Evolutionary conservation across 2,113 vertebrate genomes (phyloP), one percentile per base, ranked within the genome.

Genomic region (Rhagologus leucostigma): DNA sequence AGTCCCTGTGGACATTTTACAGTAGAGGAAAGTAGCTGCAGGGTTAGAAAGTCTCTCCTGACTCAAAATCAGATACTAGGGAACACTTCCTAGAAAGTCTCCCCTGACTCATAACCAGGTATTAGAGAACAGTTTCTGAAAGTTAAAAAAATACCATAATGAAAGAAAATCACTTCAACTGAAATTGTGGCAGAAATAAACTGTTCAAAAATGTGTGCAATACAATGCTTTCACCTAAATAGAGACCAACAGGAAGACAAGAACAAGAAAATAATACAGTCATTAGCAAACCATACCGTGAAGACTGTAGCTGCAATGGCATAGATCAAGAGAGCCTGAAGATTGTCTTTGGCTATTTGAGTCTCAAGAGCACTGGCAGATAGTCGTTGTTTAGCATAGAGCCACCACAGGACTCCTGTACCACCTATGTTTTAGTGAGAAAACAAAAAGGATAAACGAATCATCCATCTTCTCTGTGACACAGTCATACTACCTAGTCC

Each of bases 331-430:
- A 99, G 98, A 21, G 98, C 98, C 97, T 99, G 99, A 35, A 98
- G 98, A 76, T 98, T 98, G 97, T 99, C 99, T 95, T 98, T 97
- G 84, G 97, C 97, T 87, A 98, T 82, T 95, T 98, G 98, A 83
- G 90, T 97, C 86, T 99, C 98, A 57, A 97, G 97, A 90, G 95
- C 97, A 88, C 97, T 98, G 33, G 96, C 97, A 23, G 98, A 98
- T 53, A 98, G 96, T 95, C 98, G 98, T 95, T 99, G 98, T 91
- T 99, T 99, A 74, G 99, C 98, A 91, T 99, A 99, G 6, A 99
- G 97, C 99, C 99, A 99, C 99, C 99, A 99, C 12, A 99, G 98
- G 29, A 99, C 98, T 77, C 99, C 98, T 52, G 99, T 99, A 75
- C 99, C 99, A 96, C 98, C 99, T 99, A 22, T 39, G 37, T 77